Percentiles rank a stretch among this genome's conserved stretches.
phyloP scores from a whole-genome alignment of 1,140 invertebrate genomes.

The Ceratina japonica region DNA sequence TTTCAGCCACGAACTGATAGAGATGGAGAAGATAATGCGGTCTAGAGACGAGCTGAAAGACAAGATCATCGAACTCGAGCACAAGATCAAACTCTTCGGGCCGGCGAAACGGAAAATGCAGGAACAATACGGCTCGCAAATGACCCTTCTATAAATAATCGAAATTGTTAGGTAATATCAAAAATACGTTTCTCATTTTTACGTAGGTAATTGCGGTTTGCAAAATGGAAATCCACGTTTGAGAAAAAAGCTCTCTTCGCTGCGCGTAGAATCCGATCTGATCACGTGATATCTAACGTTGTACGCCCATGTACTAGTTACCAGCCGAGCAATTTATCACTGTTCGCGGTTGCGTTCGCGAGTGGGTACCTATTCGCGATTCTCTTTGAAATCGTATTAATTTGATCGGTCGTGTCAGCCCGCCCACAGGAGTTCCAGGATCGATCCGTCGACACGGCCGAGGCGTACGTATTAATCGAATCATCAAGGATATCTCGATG shows the following conservation, averaged over 20 bases:
- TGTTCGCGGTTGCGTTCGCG: slow-evolving; percentile 7
- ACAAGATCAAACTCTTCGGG: slow-evolving; percentile 25
- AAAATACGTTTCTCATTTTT: not conserved
- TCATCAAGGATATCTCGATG: slow-evolving; percentile 15
- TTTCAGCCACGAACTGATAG: slow-evolving; percentile 56
- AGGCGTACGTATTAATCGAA: slow-evolving; percentile 41
- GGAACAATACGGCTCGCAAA: not conserved
- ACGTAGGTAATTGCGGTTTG: not conserved
- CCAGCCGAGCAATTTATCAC: slow-evolving; percentile 50
- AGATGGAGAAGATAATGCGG: slow-evolving; percentile 56
- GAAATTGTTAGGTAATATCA: not conserved
- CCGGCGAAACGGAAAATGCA: not conserved
- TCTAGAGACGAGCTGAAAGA: slow-evolving; percentile 35
- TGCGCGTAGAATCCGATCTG: not conserved
- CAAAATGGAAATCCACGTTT: not conserved
- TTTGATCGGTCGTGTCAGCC: slow-evolving; percentile 49
- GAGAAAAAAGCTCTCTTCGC: no score
- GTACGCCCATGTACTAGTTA: slow-evolving; percentile 29
- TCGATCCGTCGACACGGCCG: slow-evolving; percentile 30
- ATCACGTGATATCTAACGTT: not conserved
- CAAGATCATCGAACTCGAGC: slow-evolving; percentile 44
- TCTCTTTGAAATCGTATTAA: slow-evolving; percentile 51
- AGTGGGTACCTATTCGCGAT: slow-evolving; percentile 14
- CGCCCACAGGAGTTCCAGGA: slow-evolving; percentile 49
- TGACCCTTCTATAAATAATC: not conserved